These are phyloP conservation scores for Heliangelus exortis DNA, from an alignment of 2,797 vertebrate genomes.

Conservation along the genomic window DNA sequence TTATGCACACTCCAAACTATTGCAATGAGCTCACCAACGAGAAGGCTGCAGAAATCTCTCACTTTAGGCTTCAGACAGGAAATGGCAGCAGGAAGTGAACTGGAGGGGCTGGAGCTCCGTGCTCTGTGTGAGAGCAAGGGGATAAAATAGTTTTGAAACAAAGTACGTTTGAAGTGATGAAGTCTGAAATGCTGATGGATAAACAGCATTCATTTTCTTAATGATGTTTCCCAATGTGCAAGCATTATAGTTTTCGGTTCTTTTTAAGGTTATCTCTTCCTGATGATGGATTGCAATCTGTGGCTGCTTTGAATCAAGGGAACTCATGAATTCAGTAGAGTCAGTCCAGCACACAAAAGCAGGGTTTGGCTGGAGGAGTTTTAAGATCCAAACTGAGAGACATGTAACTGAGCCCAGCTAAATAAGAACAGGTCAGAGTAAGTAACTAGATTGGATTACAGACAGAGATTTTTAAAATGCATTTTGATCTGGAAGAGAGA, in stretches of 20 bases:
- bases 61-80: conserved; percentile 46
- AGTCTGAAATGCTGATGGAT: neutral
- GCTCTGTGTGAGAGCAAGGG: neutral
- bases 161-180: too few species aligned
- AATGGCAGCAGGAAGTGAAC: conserved; percentile 66
- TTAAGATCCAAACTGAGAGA: neutral
- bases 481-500: neutral
- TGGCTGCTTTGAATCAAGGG: neutral
- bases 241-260: neutral
- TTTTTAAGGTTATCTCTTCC: neutral
- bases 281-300: neutral
- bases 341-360: neutral
- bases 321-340: neutral
- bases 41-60: conserved; percentile 9
- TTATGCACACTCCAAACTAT: neutral
- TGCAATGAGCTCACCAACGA: neutral
- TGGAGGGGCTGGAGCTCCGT: conserved; percentile 19
- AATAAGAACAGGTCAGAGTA: neutral
- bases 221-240: neutral
- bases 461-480: neutral
- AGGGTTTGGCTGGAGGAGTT: neutral
- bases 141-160: neutral
- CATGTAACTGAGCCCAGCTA: neutral
- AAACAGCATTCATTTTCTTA: neutral
- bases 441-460: neutral